phyloP scores from a whole-genome alignment of 2,797 vertebrate genomes.

The Crocidura indochinensis region DNA sequence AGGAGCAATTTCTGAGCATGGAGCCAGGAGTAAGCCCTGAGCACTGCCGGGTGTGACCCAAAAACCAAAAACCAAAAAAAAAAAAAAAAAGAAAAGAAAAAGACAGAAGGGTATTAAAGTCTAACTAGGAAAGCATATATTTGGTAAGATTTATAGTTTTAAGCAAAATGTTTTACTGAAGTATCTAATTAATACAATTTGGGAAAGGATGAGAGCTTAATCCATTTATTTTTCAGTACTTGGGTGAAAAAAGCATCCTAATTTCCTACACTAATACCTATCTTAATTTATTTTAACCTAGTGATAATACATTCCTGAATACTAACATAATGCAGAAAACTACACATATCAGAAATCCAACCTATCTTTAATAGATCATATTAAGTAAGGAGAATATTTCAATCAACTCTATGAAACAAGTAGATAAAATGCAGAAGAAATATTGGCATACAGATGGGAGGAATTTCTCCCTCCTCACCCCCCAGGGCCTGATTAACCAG shows the following conservation, averaged over 20 bases:
- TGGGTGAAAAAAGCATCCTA: slow-evolving; percentile 4
- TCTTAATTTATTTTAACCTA: slow-evolving; percentile 35
- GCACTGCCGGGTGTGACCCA: no score
- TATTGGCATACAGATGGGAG: neutral
- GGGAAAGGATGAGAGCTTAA: neutral
- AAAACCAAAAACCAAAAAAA: no score
- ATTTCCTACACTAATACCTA: neutral
- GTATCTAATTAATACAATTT: neutral
- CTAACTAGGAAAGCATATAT: slow-evolving; percentile 9
- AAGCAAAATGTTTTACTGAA: slow-evolving; percentile 36
- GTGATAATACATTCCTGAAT: neutral
- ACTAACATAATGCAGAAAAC: slow-evolving; percentile 8
- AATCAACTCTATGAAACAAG: slow-evolving; percentile 25
- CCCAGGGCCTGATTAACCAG: no score
- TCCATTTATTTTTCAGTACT: slow-evolving; percentile 11
- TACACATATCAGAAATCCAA: neutral
- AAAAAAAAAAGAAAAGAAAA: no score
- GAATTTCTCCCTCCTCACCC: no score
- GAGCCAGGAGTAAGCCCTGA: no score
- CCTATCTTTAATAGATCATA: slow-evolving; percentile 30
- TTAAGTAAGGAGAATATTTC: slow-evolving; percentile 24
- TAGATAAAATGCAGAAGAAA: slow-evolving; percentile 28
- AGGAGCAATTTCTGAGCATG: no score
- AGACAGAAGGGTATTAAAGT: slow-evolving; percentile 8
- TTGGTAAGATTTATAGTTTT: slow-evolving; percentile 10